Percentiles rank a stretch among this genome's conserved stretches.
Conservation (phyloP, 2,888 invertebrate species). For the Sclerodermus sp. region DNA sequence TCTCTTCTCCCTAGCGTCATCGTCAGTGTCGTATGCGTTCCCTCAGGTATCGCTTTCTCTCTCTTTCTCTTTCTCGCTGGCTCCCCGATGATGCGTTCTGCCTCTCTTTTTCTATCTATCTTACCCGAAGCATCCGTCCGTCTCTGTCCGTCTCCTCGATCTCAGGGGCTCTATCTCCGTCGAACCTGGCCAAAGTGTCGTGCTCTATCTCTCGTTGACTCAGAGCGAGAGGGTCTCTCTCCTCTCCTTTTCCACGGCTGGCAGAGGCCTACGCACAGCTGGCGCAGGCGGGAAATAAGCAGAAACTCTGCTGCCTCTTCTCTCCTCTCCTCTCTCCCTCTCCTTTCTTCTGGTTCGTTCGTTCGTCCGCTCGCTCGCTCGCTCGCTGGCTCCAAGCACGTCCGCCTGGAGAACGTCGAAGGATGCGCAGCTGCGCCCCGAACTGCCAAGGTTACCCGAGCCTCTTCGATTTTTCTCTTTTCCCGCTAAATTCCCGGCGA, state of each 20-base stretch:
- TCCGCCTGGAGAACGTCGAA: slow-evolving; percentile 34
- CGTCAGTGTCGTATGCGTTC: slow-evolving; percentile 12
- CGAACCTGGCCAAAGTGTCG: not conserved
- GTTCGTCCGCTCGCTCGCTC: too few relatives aligned
- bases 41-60: slow-evolving; percentile 2
- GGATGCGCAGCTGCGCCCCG: slow-evolving; percentile 32
- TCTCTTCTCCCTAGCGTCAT: slow-evolving; percentile 19
- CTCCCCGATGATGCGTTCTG: slow-evolving; percentile 14
- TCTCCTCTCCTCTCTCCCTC: too few relatives aligned
- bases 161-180: not conserved
- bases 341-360: too few relatives aligned
- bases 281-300: slow-evolving; percentile 37
- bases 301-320: too few relatives aligned
- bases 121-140: too few relatives aligned
- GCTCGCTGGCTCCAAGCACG: not conserved
- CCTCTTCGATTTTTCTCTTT: too few relatives aligned
- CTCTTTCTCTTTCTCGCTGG: slow-evolving; percentile 1
- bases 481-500: too few relatives aligned
- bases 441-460: too few relatives aligned
- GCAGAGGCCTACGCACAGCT: slow-evolving; percentile 32
- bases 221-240: slow-evolving; percentile 1
- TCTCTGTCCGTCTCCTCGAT: too few relatives aligned
- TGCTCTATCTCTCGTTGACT: slow-evolving; percentile 6
- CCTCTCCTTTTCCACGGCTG: slow-evolving; percentile 10
- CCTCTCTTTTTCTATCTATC: slow-evolving; percentile 9